Evolutionary conservation across 2,113 vertebrate genomes (phyloP).

Genomic region (Labeo catla): DNA sequence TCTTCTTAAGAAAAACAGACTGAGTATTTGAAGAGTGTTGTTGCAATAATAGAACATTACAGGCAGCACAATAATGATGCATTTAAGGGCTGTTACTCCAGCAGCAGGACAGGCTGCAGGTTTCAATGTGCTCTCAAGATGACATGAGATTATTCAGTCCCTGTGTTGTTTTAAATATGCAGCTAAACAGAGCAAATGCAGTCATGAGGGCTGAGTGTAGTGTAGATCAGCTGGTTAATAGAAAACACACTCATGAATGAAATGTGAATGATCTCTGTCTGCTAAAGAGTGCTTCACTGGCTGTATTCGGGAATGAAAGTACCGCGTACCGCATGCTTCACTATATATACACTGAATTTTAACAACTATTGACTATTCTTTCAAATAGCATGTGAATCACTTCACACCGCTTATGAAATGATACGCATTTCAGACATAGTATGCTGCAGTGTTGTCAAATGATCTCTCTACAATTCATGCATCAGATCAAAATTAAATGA

Average conservation of each 20-base stretch:
- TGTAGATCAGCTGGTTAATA: not conserved
- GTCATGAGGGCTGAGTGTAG: not conserved
- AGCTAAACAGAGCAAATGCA: constrained; percentile 6
- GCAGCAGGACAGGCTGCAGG: not conserved
- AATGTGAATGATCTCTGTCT: not conserved
- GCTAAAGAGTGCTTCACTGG: constrained; percentile 1
- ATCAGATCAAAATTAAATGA: no score
- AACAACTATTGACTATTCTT: not conserved
- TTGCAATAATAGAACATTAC: constrained; percentile 19
- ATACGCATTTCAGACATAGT: not conserved
- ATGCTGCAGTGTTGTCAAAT: not conserved
- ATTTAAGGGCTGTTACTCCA: not conserved
- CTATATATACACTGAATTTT: not conserved
- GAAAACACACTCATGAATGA: constrained; percentile 1
- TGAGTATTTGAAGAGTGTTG: not conserved
- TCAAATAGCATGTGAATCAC: not conserved
- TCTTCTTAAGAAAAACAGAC: constrained; percentile 8
- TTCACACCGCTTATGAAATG: not conserved
- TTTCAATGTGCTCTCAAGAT: constrained; percentile 12
- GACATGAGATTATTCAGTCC: constrained; percentile 13
- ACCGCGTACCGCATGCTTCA: not conserved
- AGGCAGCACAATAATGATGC: constrained; percentile 5
- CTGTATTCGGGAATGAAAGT: not conserved
- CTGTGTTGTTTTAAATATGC: not conserved
- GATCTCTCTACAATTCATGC: not conserved